Evolutionary conservation across 1,140 invertebrate species (phyloP).

Genomic region (Drosophila carrolli): DNA sequence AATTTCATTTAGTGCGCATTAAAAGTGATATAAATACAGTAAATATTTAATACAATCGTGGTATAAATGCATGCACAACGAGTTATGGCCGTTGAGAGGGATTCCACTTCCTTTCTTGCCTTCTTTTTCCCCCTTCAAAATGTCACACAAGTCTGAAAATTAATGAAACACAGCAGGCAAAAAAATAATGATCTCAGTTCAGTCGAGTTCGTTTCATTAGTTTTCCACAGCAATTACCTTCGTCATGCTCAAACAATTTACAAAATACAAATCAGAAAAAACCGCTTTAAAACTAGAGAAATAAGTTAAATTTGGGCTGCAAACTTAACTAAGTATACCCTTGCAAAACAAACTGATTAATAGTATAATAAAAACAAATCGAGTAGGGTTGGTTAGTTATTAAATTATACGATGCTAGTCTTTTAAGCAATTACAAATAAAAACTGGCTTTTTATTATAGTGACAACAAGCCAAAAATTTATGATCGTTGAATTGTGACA

Average conservation of each 20-base stretch:
- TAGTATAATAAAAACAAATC: too few relatives aligned
- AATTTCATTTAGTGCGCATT: constrained; percentile 58
- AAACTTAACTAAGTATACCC: background rate
- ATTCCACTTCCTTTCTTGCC: constrained; percentile 20
- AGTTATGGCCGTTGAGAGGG: constrained; percentile 48
- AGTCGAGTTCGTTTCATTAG: constrained; percentile 42
- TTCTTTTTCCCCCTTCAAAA: constrained; percentile 12
- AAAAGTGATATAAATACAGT: constrained; percentile 43
- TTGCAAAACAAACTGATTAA: background rate
- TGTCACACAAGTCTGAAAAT: constrained; percentile 53
- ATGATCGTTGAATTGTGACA: too few relatives aligned
- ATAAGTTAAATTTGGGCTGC: background rate
- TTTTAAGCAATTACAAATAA: too few relatives aligned
- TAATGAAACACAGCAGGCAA: constrained; percentile 37
- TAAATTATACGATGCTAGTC: too few relatives aligned
- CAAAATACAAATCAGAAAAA: constrained; percentile 3
- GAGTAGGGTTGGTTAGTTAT: too few relatives aligned
- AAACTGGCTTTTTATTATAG: too few relatives aligned
- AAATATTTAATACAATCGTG: constrained; percentile 31
- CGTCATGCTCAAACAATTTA: constrained; percentile 57
- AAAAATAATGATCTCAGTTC: constrained; percentile 29
- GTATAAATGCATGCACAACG: constrained; percentile 45
- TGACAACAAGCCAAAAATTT: too few relatives aligned
- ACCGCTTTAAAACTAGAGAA: background rate
- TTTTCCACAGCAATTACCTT: constrained; percentile 45